Conservation (phyloP, 2,113 vertebrate genomes). For the Oreochromis niloticus region DNA sequence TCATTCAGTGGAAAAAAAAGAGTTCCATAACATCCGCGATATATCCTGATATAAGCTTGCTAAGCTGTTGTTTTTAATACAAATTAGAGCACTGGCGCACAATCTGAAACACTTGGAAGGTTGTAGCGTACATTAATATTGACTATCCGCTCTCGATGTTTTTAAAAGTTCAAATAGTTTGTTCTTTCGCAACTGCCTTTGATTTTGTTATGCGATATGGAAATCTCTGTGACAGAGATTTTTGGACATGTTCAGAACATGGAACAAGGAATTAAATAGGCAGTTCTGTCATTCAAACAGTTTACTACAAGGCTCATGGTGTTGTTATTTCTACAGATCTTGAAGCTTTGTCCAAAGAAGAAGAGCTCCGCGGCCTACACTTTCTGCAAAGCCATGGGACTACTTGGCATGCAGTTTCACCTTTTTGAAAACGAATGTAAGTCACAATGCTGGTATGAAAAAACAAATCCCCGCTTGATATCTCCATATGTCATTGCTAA, state of each 20-base stretch:
- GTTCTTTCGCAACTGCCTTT: neutral
- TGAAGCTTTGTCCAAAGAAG: constrained; percentile 98
- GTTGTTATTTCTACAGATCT: constrained; percentile 74
- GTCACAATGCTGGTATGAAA: constrained; percentile 13
- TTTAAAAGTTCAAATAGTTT: neutral
- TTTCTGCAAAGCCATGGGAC: constrained; percentile 90
- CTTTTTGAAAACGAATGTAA: constrained; percentile 97
- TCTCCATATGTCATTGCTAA: neutral
- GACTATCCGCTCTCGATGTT: neutral
- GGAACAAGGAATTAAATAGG: neutral
- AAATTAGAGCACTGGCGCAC: neutral
- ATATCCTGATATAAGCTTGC: neutral
- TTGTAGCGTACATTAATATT: neutral
- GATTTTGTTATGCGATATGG: neutral
- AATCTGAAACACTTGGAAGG: neutral
- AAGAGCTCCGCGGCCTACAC: constrained; percentile 94
- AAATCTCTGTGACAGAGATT: neutral
- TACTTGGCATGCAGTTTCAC: constrained; percentile 95
- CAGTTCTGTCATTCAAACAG: neutral
- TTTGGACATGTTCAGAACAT: neutral
- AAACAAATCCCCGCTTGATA: neutral
- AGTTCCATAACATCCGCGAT: neutral
- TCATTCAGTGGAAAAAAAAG: neutral
- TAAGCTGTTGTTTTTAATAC: neutral
- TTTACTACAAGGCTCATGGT: neutral